A percentile compares a stretch with the other conserved stretches of the same genome.
These are phyloP conservation scores for Leptogaster cylindrica DNA, from an alignment of 2,888 invertebrate species.

Conservation along the genomic window DNA sequence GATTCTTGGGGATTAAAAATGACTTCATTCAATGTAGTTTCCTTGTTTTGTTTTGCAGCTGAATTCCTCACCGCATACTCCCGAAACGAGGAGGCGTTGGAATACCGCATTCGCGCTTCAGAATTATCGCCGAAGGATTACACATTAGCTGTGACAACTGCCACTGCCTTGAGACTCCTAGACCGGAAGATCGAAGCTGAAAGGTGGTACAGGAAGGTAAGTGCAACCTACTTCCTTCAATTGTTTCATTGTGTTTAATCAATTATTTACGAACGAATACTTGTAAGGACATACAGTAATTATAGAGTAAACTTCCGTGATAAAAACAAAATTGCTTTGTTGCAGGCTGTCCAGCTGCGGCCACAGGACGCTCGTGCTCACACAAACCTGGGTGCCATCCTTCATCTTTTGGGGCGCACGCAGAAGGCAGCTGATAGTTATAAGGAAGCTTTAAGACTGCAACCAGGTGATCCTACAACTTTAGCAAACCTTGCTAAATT, in stretches of 20 bases:
- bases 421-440: conserved; percentile 87
- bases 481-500: conserved; percentile 85
- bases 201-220: conserved; percentile 82
- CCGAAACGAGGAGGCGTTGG: conserved; percentile 81
- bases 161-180: conserved; percentile 84
- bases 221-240: too few relatives aligned
- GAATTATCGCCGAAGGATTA: conserved; percentile 80
- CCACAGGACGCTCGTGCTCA: conserved; percentile 86
- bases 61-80: conserved; percentile 84
- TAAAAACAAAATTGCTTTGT: too few relatives aligned
- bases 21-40: too few relatives aligned
- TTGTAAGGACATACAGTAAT: too few relatives aligned
- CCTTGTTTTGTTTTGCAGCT: conserved; percentile 69
- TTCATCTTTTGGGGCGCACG: conserved; percentile 91
- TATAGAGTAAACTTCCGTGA: too few relatives aligned
- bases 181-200: conserved; percentile 84
- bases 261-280: too few relatives aligned
- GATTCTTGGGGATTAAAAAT: too few relatives aligned
- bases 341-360: conserved; percentile 61
- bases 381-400: conserved; percentile 93
- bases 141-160: conserved; percentile 84
- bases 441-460: conserved; percentile 80
- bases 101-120: conserved; percentile 79
- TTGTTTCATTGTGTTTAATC: too few relatives aligned
- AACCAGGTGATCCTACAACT: conserved; percentile 88